Base-by-base conservation (phyloP, 2,888 invertebrate species). In the Idaea straminata region DNA sequence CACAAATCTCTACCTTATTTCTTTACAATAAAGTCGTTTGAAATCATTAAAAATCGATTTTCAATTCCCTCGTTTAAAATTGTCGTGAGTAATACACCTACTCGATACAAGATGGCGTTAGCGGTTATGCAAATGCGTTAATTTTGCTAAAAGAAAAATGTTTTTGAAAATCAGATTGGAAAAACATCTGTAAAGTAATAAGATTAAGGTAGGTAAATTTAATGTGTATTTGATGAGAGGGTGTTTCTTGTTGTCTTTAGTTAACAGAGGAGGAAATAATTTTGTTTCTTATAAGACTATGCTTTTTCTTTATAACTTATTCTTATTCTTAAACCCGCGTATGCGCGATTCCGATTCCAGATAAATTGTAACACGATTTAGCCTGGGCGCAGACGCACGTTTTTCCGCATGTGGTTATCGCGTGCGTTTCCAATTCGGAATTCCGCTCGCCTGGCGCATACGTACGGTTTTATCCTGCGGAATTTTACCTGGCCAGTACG, bases 201-300 rank as follows among this genome's bases (percentile, higher is more conserved):
- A 90, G 91, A 91, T 91, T 90, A 90, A 83, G 91, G 86, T 86
- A 86, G 88, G 88, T 90, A 89, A 89, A 89, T 88, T 79, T 90
- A 90, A 91, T 89, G 88, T 87, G 77, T 82, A 73, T 91, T 89
- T 89, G 85, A 90, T 91, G 77, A 78, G 78, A 74, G 78, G 82
- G 78, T 77, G 78, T 62, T 64, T 75, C 77, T 75, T 76, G 73
- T 74, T 74, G 66, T 74, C 77, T 77, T 79, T 80, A 80, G 74
- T 77, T 74, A 83, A 84, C 80, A 71, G 79, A 74, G 74, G 66
- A 69, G 73, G 80, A 78, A 84, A 83, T 81, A 72, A 69, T 67
- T 68, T 10, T 3, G 7, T 47, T 47, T 4, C 13, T 47, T 36
- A 13, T 6, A 10, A 47, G 5, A 47, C 13, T 47, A 7, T 25